These are phyloP conservation scores for Tachina lurida DNA, from an alignment of 2,888 invertebrate genomes.

Conservation along the genomic window DNA sequence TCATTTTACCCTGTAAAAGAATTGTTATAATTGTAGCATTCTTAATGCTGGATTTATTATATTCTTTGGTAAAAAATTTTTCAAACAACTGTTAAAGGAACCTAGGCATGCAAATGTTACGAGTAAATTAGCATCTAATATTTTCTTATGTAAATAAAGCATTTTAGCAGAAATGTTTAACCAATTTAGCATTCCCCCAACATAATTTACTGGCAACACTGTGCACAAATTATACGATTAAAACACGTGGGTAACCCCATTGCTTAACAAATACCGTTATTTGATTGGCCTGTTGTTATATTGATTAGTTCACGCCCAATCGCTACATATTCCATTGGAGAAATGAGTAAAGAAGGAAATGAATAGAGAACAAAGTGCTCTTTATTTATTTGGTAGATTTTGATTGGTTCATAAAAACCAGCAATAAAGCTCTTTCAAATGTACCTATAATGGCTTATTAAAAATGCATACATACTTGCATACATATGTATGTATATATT, in stretches of 20 bases:
- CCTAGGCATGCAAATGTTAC: too few species aligned
- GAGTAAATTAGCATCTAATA: too few species aligned
- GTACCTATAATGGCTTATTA: conserved; percentile 16
- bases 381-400: background rate
- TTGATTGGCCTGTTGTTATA: conserved; percentile 42
- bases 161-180: background rate
- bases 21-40: too few species aligned
- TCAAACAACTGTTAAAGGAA: too few species aligned
- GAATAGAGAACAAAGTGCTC: background rate
- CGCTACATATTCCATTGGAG: background rate
- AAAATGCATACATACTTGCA: background rate
- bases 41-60: too few species aligned
- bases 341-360: background rate
- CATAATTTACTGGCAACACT: too few species aligned
- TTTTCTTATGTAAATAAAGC: too few species aligned
- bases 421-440: conserved; percentile 1
- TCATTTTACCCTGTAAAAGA: too few species aligned
- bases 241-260: conserved; percentile 10
- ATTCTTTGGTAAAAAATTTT: too few species aligned
- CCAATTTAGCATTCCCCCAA: too few species aligned
- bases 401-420: conserved; percentile 28
- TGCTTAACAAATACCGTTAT: conserved; percentile 3
- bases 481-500: background rate
- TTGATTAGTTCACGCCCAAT: conserved; percentile 6
- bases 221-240: background rate